A percentile compares a stretch with the other conserved stretches of the same genome.
Evolutionary conservation across 2,113 vertebrate genomes (phyloP).

Genomic region (Clinocottus analis): DNA sequence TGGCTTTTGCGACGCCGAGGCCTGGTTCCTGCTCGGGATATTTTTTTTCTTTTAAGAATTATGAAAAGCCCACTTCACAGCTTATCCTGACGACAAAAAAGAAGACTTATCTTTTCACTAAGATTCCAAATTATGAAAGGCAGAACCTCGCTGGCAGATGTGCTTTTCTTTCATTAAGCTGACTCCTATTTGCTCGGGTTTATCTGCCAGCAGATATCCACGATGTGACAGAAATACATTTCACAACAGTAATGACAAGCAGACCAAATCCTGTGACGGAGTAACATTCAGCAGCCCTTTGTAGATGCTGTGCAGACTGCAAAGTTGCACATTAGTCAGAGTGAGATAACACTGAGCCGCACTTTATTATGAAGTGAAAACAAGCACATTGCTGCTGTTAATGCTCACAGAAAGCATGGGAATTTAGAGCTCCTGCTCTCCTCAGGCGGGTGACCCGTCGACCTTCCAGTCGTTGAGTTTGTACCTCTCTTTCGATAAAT

Average conservation of each 20-base stretch:
- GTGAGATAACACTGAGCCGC: constrained; percentile 42
- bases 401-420: constrained; percentile 6
- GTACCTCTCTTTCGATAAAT: constrained; percentile 29
- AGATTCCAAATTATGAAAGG: constrained; percentile 79
- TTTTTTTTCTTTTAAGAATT: constrained; percentile 19
- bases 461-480: constrained; percentile 13
- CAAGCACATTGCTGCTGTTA: constrained; percentile 33
- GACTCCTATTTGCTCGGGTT: constrained; percentile 78
- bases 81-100: constrained; percentile 72
- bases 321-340: constrained; percentile 70
- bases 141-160: constrained; percentile 76
- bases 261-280: constrained; percentile 55
- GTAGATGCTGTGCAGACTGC: constrained; percentile 53
- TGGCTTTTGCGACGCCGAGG: constrained; percentile 18
- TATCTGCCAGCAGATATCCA: constrained; percentile 74
- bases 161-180: constrained; percentile 76
- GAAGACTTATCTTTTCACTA: constrained; percentile 78
- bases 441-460: constrained; percentile 32
- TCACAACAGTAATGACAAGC: constrained; percentile 72
- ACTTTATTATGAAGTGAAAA: constrained; percentile 49
- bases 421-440: constrained; percentile 15
- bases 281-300: constrained; percentile 58
- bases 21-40: constrained; percentile 10
- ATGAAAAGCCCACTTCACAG: constrained; percentile 77
- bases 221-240: constrained; percentile 80